Conservation (phyloP, 2,113 vertebrate species). For the Planiliza haematocheilus region DNA sequence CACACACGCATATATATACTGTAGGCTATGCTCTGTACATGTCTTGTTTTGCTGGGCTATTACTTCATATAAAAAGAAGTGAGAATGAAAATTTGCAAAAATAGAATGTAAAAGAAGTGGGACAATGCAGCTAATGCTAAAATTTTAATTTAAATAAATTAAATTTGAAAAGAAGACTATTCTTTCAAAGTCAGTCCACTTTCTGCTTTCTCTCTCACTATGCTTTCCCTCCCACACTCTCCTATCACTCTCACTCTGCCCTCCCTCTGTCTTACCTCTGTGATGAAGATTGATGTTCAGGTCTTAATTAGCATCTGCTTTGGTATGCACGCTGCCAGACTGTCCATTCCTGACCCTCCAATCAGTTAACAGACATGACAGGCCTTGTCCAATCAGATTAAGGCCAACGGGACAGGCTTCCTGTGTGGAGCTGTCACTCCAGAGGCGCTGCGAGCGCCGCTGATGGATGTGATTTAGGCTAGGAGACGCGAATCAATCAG, state of each 20-base stretch:
- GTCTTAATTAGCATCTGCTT: constrained; percentile 79
- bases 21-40: no score
- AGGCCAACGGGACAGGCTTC: constrained; percentile 63
- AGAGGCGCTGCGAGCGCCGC: constrained; percentile 39
- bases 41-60: no score
- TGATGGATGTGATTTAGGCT: constrained; percentile 53
- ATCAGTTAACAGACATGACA: constrained; percentile 79
- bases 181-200: constrained; percentile 47
- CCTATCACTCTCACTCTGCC: neutral
- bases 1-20: neutral
- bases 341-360: constrained; percentile 63
- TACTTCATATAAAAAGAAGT: no score
- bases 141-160: no score
- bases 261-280: constrained; percentile 13
- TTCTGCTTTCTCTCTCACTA: neutral
- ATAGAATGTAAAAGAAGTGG: no score
- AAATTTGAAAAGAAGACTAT: constrained; percentile 37
- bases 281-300: constrained; percentile 76
- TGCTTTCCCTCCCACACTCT: neutral
- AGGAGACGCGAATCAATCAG: constrained; percentile 19
- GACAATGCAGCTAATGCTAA: no score
- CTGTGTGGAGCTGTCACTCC: constrained; percentile 74
- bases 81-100: no score
- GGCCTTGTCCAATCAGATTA: constrained; percentile 81
- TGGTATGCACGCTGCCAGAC: constrained; percentile 66